These are phyloP conservation scores for Epizoanthus rinbou DNA, from an alignment of 92 coral and sea anemone species.

Conservation along the genomic window DNA sequence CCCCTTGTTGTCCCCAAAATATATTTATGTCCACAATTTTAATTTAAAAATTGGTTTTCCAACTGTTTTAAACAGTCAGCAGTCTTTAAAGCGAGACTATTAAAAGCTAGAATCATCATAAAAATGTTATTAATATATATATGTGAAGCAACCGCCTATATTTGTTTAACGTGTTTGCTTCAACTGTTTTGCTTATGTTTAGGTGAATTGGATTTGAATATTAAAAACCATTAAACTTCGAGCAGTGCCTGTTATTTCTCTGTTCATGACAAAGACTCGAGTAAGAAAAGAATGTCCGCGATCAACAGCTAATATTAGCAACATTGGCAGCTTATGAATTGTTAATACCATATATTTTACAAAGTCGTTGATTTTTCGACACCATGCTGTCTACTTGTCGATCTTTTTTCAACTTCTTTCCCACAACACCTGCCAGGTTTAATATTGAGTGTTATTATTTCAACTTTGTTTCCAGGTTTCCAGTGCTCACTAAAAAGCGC, in stretches of 20 bases:
- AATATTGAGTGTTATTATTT: neutral
- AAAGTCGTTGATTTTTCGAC: neutral
- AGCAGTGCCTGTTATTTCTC: no score
- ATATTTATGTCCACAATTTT: neutral
- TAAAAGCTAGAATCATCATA: neutral
- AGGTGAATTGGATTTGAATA: neutral
- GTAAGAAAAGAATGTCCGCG: no score
- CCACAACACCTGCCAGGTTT: slow-evolving; percentile 3
- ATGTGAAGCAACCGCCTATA: neutral
- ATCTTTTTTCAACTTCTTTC: neutral
- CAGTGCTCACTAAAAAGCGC: neutral
- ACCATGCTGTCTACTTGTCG: slow-evolving; percentile 2
- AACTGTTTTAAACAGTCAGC: neutral
- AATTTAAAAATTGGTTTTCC: neutral
- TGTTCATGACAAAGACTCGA: no score
- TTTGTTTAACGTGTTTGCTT: neutral
- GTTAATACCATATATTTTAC: slow-evolving; percentile 5
- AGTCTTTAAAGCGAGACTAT: neutral
- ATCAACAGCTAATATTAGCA: no score
- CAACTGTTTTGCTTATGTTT: neutral
- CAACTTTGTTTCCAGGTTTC: neutral
- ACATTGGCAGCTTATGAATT: neutral
- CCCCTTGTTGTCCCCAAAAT: neutral
- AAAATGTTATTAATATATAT: neutral
- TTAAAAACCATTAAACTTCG: neutral